Conservation (phyloP, 2,113 vertebrate species). For the Ptilonorhynchus violaceus region DNA sequence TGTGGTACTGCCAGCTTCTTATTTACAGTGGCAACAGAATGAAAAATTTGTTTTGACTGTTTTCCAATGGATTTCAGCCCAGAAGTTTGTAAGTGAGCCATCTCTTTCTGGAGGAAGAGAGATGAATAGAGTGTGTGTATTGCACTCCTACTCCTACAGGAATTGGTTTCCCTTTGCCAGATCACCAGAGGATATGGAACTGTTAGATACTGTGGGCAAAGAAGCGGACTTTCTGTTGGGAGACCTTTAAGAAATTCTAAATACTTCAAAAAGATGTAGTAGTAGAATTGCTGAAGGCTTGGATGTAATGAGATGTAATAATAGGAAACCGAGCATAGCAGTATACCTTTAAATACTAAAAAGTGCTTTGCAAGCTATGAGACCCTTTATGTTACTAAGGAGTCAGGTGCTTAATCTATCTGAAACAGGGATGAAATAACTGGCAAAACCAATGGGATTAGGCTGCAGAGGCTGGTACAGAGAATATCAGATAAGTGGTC, state of each 20-base stretch:
- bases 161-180: background rate
- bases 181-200: background rate
- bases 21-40: background rate
- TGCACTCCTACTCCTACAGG: background rate
- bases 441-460: background rate
- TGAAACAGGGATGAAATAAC: background rate
- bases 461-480: background rate
- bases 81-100: background rate
- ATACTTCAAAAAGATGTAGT: background rate
- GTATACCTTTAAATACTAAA: background rate
- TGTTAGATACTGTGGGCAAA: background rate
- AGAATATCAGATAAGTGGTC: accelerated
- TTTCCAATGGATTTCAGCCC: slow-evolving; percentile 17
- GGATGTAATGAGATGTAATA: background rate
- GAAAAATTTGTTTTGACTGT: background rate
- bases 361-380: background rate
- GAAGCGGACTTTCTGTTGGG: background rate
- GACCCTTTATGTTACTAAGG: background rate
- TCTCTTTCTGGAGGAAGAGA: background rate
- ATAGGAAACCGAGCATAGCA: background rate
- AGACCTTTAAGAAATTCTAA: background rate
- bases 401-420: background rate
- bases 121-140: background rate
- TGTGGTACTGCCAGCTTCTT: background rate
- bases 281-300: background rate